Evolutionary conservation across 2,888 invertebrate species (phyloP).

Genomic region (Ectropis crepuscularia): DNA sequence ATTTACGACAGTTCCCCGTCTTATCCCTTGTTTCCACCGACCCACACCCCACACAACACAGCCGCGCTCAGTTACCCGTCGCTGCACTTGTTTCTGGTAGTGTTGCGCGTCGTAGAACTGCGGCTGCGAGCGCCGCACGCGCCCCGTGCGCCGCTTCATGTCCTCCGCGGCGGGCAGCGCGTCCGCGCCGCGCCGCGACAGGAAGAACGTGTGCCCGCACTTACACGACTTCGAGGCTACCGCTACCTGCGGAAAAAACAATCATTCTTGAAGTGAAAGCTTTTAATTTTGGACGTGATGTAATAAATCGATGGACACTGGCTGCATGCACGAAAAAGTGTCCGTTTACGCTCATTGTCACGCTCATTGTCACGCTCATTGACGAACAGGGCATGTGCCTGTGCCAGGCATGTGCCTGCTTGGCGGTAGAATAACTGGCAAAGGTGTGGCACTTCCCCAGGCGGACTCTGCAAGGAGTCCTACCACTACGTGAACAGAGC

Average conservation of each 20-base stretch:
- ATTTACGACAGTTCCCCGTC: constrained; percentile 76
- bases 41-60: neutral
- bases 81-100: constrained; percentile 89
- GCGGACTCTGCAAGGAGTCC: too few species aligned
- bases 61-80: constrained; percentile 86
- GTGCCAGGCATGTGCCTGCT: too few species aligned
- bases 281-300: too few species aligned
- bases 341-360: too few species aligned
- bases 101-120: constrained; percentile 93
- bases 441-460: too few species aligned
- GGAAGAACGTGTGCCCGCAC: constrained; percentile 92
- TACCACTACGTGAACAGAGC: too few species aligned
- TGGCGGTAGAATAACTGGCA: too few species aligned
- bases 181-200: constrained; percentile 86
- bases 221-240: constrained; percentile 94
- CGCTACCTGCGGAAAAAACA: constrained; percentile 85
- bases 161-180: constrained; percentile 74
- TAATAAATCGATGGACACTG: too few species aligned
- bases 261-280: constrained; percentile 2
- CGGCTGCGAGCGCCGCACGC: constrained; percentile 90
- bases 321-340: too few species aligned
- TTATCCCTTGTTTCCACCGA: constrained; percentile 87
- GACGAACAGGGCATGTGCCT: too few species aligned
- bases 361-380: too few species aligned
- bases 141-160: constrained; percentile 87